Conservation (phyloP, 2,888 invertebrate species). For the Tetranychus truncatus region DNA sequence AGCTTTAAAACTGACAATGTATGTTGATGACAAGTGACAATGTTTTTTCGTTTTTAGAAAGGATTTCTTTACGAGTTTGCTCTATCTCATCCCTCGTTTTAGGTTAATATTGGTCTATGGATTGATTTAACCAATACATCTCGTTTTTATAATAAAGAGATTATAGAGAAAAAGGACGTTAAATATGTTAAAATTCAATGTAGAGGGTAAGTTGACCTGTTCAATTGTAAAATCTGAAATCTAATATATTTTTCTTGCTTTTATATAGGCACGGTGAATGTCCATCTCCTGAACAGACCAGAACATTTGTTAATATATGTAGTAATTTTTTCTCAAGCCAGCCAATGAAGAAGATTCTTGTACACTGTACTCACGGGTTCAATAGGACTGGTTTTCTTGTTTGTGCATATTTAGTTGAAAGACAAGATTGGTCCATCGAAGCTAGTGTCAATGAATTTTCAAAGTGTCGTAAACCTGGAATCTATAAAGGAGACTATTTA, state of each 20-base stretch:
- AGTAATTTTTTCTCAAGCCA: constrained; percentile 55
- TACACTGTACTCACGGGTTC: constrained; percentile 96
- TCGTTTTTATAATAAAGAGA: constrained; percentile 69
- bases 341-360: constrained; percentile 56
- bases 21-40: constrained; percentile 23
- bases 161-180: constrained; percentile 54
- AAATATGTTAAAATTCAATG: constrained; percentile 74
- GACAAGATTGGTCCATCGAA: constrained; percentile 42
- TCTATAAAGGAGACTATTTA: constrained; percentile 91
- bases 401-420: constrained; percentile 69
- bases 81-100: neutral
- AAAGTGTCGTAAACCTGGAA: constrained; percentile 60
- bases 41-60: neutral
- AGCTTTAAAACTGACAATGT: constrained; percentile 58
- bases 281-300: constrained; percentile 64
- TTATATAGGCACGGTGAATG: constrained; percentile 58
- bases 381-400: constrained; percentile 93
- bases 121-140: constrained; percentile 88
- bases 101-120: constrained; percentile 61
- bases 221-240: constrained; percentile 9
- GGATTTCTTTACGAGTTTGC: neutral
- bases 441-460: constrained; percentile 62
- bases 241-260: neutral
- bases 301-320: constrained; percentile 60
- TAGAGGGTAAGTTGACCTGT: constrained; percentile 43